Conservation (phyloP, 2,113 vertebrate genomes). For the Gallinago jamesoni region DNA sequence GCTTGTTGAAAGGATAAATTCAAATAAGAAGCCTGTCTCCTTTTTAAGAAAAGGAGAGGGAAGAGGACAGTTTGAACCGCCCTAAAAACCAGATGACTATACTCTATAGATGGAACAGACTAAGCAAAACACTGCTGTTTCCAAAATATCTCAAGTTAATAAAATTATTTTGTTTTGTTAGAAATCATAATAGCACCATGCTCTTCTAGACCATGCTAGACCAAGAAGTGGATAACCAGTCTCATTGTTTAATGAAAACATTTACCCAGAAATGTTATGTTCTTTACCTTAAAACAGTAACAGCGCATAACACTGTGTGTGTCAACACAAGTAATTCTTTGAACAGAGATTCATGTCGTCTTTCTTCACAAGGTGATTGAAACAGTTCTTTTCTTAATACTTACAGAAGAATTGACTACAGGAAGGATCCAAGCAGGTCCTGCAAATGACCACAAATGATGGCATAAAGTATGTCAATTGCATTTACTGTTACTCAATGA, state of each 20-base stretch:
- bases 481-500: background rate
- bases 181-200: background rate
- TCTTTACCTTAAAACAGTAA: background rate
- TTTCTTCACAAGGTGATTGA: background rate
- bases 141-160: background rate
- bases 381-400: background rate
- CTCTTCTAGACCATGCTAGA: background rate
- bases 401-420: background rate
- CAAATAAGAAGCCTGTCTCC: background rate
- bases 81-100: background rate
- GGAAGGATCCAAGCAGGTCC: background rate
- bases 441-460: background rate
- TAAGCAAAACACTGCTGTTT: background rate
- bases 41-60: background rate
- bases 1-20: background rate
- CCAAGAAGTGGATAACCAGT: background rate
- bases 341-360: background rate
- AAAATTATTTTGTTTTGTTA: background rate
- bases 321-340: background rate
- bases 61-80: background rate
- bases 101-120: background rate
- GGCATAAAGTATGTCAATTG: fast-evolving
- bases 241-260: background rate
- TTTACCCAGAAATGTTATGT: background rate
- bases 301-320: background rate